Percentiles rank a stretch among this genome's conserved stretches.
Evolutionary conservation across 2,113 vertebrate genomes (phyloP).

Genomic region (Columba janthina): DNA sequence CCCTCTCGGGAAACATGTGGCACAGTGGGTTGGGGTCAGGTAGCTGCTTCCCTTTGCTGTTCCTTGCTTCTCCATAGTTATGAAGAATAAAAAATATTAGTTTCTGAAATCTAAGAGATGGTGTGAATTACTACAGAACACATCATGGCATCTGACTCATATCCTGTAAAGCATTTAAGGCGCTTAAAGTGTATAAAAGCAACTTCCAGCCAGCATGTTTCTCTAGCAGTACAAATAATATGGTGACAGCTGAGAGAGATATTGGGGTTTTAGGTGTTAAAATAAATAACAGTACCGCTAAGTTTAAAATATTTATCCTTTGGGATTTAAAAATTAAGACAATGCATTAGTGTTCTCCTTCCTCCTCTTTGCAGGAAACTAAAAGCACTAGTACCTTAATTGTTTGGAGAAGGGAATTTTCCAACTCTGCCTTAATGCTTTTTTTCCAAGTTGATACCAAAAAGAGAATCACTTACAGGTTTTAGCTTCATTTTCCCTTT

Average conservation of each 20-base stretch:
- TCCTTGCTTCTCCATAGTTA: not conserved
- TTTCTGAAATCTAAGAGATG: not conserved
- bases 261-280: not conserved
- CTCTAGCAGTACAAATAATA: not conserved
- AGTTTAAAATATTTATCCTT: not conserved
- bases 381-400: not conserved
- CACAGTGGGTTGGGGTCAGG: not conserved
- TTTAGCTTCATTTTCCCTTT: not conserved
- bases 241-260: not conserved
- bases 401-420: not conserved
- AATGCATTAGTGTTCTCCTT: not conserved
- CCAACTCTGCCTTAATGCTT: not conserved
- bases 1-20: not conserved
- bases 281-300: not conserved
- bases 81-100: not conserved
- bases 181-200: not conserved
- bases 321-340: not conserved
- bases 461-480: not conserved
- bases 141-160: not conserved
- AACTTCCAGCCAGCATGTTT: not conserved
- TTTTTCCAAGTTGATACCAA: not conserved
- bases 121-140: not conserved
- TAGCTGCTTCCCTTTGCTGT: not conserved
- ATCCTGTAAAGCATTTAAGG: not conserved
- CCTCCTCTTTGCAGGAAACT: not conserved